Conservation (phyloP, 2,888 invertebrate species). For the Apodemia mormo region DNA sequence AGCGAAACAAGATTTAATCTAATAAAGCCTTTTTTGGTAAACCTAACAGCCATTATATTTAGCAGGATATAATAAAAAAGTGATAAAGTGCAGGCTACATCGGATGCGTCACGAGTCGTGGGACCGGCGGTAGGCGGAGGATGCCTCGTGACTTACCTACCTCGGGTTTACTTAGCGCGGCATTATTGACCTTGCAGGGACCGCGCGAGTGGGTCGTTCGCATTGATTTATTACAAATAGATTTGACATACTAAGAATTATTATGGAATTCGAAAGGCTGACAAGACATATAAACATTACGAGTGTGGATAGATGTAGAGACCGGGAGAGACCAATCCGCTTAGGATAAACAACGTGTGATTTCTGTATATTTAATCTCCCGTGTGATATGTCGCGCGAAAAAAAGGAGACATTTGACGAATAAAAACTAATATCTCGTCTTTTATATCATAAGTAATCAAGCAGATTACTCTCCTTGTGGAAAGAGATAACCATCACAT, state of each 20-base stretch:
- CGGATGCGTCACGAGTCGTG: constrained; percentile 19
- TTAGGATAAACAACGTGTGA: no score
- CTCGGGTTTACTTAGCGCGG: constrained; percentile 19
- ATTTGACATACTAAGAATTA: background rate
- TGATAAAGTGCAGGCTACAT: background rate
- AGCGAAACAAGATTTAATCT: background rate
- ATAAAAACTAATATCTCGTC: no score
- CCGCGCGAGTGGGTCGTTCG: constrained; percentile 7
- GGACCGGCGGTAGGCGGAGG: constrained; percentile 18
- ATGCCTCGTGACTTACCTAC: constrained; percentile 21
- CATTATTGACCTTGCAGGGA: constrained; percentile 20
- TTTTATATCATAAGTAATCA: no score
- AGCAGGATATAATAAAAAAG: constrained; percentile 4
- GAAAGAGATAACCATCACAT: no score
- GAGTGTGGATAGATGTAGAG: no score
- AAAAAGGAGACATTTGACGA: no score
- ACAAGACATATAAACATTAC: no score
- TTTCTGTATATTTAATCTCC: no score
- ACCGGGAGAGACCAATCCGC: no score
- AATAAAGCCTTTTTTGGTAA: constrained; percentile 7
- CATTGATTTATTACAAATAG: background rate
- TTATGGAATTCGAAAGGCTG: no score
- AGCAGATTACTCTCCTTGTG: no score
- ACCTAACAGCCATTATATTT: background rate
- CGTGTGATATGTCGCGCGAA: no score